Base-by-base conservation (phyloP, 2,113 vertebrate species). In the Pseudolaguvia tuberculata region DNA sequence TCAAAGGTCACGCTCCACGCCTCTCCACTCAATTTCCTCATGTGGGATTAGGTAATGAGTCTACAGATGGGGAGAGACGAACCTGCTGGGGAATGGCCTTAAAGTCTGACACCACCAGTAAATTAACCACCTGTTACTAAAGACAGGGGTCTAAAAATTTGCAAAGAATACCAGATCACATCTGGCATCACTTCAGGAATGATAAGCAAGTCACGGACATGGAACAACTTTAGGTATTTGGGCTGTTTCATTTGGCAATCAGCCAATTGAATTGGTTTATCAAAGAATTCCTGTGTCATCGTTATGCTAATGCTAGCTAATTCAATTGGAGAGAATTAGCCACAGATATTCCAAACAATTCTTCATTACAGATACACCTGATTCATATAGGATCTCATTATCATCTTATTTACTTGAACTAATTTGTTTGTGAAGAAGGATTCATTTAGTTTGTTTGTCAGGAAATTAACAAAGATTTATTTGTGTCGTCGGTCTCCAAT, bases 121-220 rank as follows among this genome's bases (percentile, higher is more conserved):
- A 78, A 81, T 81, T 68, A 81, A 81, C 80, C 79, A 75, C 79
- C 79, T 81, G 79, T 70, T 78, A 59, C 57, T 63, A 67, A 72
- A 56, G 69, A 42, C 27, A 7, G 25, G 14, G 76, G 59, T 67
- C 23, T n/a, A 48, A 69, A n/a, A 45, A 61, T 71, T 21, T 72
- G 78, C 39, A 20, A 70, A 67, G 62, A 63, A 78, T 63, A 71
- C 50, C 57, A 79, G 77, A 78, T 73, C 78, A 78, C 74, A 52
- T 51, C 61, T 17, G 29, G 69, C 23, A 11, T 59, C 14, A 13
- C 57, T 39, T 75, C 67, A n/a, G 65, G 35, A 72, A 67, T 62
- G 48, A 66, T 56, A 78, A 76, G 55, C 2, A 23, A 79, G 35
- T 42, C 20, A 12, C 56, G 18, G 57, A 70, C 45, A 45, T 51